These are phyloP conservation scores for Octodon degus DNA, from an alignment of 2,113 vertebrate genomes.

Conservation along the genomic window DNA sequence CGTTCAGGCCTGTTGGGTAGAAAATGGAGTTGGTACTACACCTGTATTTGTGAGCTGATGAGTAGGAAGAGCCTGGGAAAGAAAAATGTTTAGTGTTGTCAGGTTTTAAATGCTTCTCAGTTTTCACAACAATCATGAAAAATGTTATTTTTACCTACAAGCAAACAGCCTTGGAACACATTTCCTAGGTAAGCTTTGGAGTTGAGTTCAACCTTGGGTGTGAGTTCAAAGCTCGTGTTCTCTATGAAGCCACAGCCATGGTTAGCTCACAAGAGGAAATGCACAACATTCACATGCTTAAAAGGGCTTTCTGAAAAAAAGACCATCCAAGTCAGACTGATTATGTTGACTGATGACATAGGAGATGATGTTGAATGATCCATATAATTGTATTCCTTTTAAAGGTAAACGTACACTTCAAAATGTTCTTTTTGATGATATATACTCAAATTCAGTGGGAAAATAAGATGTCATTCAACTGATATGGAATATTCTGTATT, in stretches of 20 bases:
- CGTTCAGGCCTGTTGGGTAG: not conserved
- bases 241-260: not conserved
- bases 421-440: not conserved
- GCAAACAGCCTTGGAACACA: not conserved
- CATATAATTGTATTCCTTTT: not conserved
- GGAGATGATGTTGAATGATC: not conserved
- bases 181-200: not conserved
- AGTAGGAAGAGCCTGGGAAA: not conserved
- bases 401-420: conserved; percentile 34
- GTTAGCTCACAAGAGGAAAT: not conserved
- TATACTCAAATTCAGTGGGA: conserved; percentile 33
- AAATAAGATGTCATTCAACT: not conserved
- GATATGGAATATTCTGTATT: not conserved
- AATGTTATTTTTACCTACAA: not conserved
- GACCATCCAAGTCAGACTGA: not conserved
- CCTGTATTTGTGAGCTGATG: not conserved
- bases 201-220: not conserved
- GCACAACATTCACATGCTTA: not conserved
- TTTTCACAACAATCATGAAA: not conserved
- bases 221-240: not conserved
- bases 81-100: not conserved
- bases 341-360: not conserved
- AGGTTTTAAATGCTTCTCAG: not conserved
- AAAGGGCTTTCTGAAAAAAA: conserved; percentile 2
- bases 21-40: not conserved